Base-by-base conservation (phyloP, 2,797 vertebrate species). In the Enteromius thamalakanensis region DNA sequence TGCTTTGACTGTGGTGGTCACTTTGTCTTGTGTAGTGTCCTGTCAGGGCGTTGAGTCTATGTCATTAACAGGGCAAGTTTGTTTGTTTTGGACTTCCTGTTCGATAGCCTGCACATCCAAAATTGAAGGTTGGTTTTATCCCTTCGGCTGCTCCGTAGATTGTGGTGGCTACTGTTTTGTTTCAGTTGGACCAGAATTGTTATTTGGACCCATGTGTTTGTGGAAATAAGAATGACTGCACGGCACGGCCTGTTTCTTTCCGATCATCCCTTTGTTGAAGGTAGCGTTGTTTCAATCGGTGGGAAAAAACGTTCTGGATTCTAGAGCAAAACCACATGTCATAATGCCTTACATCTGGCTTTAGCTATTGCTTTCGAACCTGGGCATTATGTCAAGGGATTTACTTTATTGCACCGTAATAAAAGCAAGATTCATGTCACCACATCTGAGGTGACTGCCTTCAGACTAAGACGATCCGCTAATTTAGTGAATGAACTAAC, bases 61-160 rank as follows among this genome's bases (percentile, higher is more conserved):
- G 88, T 91, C 92, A 93, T 89, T 91, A 90, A 89, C 88, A 84
- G 88, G 90, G 90, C 91, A 90, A 90, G 90, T 90, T 86, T 89
- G 91, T 94, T 93, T 93, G 88, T 90, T 85, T 92, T 91, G 88
- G 91, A 49, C 23, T 88, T 87, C 79, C 84, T 81, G 79, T 80
- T 86, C 76, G 85, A 87, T 82, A 88, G 78, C 69, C 69, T 88
- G 87, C 89, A 90, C 87, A 79, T 88, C 32, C 89, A 76, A 94
- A 93, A 93, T 91, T 92, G 85, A 88, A 86, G 91, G 91, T 85
- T 92, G 87, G 90, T 87, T 86, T 69, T 87, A 89, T 75, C 55
- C 82, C n/a, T 19, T 88, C 84, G 80, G 80, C 89, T 75, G 86
- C 89, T 87, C 87, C 91, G 29, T 67, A 92, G 86, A 88, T 87